Evolutionary conservation across 2,888 invertebrate species (phyloP).

Genomic region (Athalia circularis): DNA sequence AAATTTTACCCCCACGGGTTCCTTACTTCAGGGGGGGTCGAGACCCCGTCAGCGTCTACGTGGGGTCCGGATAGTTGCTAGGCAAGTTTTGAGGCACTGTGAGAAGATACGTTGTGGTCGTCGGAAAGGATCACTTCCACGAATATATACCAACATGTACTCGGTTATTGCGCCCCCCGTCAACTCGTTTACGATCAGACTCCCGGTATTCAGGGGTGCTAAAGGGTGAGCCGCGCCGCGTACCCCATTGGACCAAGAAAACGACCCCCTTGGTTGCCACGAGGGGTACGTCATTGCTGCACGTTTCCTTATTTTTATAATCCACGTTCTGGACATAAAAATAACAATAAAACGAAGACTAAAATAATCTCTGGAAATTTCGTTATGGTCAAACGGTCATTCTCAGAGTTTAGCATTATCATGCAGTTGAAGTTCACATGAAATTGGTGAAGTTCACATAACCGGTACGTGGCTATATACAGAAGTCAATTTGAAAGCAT

Average conservation of each 20-base stretch:
- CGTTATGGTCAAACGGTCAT: too few species aligned
- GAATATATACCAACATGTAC: background rate
- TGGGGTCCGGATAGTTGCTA: conserved; percentile 27
- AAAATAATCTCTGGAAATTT: too few species aligned
- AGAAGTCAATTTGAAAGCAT: too few species aligned
- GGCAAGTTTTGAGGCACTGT: conserved; percentile 63
- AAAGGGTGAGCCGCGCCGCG: background rate
- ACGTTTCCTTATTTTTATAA: too few species aligned
- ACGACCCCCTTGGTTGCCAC: background rate
- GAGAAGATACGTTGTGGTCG: conserved; percentile 72
- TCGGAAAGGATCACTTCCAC: conserved; percentile 40
- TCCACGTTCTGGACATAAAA: too few species aligned
- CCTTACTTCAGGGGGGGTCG: conserved; percentile 6
- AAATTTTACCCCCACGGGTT: conserved; percentile 2
- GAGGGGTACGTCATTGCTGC: too few species aligned
- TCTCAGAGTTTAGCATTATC: too few species aligned
- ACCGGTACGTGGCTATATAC: too few species aligned
- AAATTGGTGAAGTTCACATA: too few species aligned
- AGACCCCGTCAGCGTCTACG: conserved; percentile 13
- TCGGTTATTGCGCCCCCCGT: conserved; percentile 27
- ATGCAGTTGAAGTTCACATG: too few species aligned
- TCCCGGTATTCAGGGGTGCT: conserved; percentile 3
- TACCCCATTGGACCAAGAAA: background rate
- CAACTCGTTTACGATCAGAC: conserved; percentile 20
- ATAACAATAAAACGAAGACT: too few species aligned